Conservation (phyloP, 2,888 invertebrate genomes). For the Mythimna albipuncta region DNA sequence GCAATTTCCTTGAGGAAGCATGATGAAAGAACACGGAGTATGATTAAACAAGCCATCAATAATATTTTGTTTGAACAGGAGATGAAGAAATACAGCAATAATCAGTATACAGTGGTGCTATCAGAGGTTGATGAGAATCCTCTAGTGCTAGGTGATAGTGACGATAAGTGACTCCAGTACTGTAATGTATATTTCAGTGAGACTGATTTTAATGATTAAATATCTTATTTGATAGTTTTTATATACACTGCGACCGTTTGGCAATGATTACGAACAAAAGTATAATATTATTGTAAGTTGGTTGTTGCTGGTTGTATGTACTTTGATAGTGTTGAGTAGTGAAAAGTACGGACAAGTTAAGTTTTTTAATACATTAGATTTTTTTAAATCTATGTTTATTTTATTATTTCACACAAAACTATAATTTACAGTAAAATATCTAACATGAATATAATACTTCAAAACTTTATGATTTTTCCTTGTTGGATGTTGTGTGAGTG, state of each 20-base stretch:
- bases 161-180: constrained; percentile 58
- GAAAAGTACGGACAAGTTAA: neutral
- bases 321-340: neutral
- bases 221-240: neutral
- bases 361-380: neutral
- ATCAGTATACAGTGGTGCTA: constrained; percentile 76
- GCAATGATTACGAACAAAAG: neutral
- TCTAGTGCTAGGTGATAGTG: constrained; percentile 69
- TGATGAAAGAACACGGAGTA: constrained; percentile 83
- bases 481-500: neutral
- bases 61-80: constrained; percentile 87
- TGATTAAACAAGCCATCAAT: constrained; percentile 88
- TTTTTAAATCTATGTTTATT: neutral
- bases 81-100: constrained; percentile 82
- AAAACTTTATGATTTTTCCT: neutral
- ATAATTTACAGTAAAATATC: neutral
- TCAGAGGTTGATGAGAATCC: constrained; percentile 79
- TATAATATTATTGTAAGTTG: constrained; percentile 8
- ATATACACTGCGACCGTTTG: neutral
- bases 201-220: constrained; percentile 35
- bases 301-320: neutral
- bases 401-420: neutral
- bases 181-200: constrained; percentile 3
- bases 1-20: constrained; percentile 85
- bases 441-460: neutral